Evolutionary conservation across 2,113 vertebrate genomes (phyloP).

Genomic region (Nothobranchius furzeri): DNA sequence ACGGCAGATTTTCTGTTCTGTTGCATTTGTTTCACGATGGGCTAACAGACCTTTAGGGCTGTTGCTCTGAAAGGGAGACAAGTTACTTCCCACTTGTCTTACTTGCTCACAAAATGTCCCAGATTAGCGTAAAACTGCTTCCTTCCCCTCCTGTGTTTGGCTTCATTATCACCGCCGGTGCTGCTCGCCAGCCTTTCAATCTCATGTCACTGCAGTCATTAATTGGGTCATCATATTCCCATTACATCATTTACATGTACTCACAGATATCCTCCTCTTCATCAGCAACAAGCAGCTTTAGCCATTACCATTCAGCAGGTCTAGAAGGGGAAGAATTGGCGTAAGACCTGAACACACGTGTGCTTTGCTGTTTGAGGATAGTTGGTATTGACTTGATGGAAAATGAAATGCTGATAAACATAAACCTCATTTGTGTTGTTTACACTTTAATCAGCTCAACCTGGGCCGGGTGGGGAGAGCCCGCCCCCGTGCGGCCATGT

Average conservation of each 20-base stretch:
- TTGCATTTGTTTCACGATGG: conserved; percentile 20
- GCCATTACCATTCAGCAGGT: conserved; percentile 15
- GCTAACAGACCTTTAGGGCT: conserved; percentile 21
- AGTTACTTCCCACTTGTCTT: conserved; percentile 25
- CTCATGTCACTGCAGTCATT: conserved; percentile 28
- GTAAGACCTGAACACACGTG: no score
- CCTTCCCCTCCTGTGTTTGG: conserved; percentile 9
- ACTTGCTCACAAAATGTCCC: conserved; percentile 32
- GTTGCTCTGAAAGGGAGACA: conserved; percentile 34
- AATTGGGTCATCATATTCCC: conserved; percentile 18
- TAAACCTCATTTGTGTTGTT: no score
- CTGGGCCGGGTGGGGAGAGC: no score
- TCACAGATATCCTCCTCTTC: conserved; percentile 5
- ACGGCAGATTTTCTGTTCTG: conserved; percentile 41
- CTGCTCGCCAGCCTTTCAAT: conserved; percentile 15
- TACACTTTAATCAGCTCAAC: no score
- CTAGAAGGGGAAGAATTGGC: neutral
- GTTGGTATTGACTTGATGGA: no score
- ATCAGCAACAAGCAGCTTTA: conserved; percentile 16
- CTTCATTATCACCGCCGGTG: conserved; percentile 10
- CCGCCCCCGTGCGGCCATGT: no score
- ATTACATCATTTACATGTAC: conserved; percentile 16
- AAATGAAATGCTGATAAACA: no score
- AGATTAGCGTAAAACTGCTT: conserved; percentile 26
- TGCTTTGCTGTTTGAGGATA: no score